Percentiles rank a stretch among this genome's conserved stretches.
Conservation (phyloP, 2,888 invertebrate species). For the Lysandra bellargus region DNA sequence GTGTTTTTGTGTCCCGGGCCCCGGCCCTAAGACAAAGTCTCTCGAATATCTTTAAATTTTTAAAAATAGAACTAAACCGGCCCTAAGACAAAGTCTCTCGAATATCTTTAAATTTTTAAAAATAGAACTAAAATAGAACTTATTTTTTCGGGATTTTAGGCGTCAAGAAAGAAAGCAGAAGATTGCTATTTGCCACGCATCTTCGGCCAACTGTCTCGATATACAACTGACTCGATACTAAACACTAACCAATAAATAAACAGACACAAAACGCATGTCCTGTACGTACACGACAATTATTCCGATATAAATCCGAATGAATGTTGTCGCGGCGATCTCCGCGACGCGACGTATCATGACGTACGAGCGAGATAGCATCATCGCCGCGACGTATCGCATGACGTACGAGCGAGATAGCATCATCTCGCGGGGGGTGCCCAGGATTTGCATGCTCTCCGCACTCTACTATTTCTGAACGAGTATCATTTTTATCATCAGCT, state of each 20-base stretch:
- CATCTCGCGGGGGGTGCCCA: conserved; percentile 40
- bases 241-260: not conserved
- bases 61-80: no score
- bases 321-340: conserved; percentile 39
- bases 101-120: no score
- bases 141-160: no score
- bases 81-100: no score
- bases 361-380: conserved; percentile 46
- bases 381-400: conserved; percentile 67
- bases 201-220: not conserved
- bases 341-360: conserved; percentile 44
- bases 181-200: not conserved
- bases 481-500: conserved; percentile 26
- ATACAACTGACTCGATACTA: not conserved
- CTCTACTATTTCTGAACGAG: conserved; percentile 21
- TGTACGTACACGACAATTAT: conserved; percentile 39
- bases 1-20: no score
- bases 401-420: conserved; percentile 53
- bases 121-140: no score
- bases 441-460: conserved; percentile 33
- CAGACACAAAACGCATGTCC: conserved; percentile 36
- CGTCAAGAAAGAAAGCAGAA: no score
- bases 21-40: no score
- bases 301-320: conserved; percentile 39
- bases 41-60: no score